phyloP scores from a whole-genome alignment of 2,888 invertebrate species.

The Monochamus alternatus region DNA sequence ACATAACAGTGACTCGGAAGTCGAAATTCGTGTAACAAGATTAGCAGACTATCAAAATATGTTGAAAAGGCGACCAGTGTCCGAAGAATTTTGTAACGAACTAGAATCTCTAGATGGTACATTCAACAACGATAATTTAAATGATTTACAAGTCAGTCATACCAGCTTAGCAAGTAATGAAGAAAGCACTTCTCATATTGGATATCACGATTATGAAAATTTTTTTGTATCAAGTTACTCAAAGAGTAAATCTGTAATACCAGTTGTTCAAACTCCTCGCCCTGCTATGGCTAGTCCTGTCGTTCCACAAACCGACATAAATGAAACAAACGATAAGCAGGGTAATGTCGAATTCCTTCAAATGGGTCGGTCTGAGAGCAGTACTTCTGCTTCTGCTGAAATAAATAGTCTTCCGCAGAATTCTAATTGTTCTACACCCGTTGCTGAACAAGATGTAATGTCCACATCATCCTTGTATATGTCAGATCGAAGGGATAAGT shows the following conservation, averaged over 20 bases:
- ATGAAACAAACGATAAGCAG: constrained; percentile 48
- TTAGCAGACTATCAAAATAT: constrained; percentile 59
- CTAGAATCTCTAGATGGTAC: constrained; percentile 74
- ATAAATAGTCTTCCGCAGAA: constrained; percentile 62
- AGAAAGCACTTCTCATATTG: constrained; percentile 37
- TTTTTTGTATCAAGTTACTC: constrained; percentile 56
- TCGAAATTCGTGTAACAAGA: constrained; percentile 62
- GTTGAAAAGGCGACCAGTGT: constrained; percentile 81
- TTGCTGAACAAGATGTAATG: constrained; percentile 58
- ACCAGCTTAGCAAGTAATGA: constrained; percentile 57
- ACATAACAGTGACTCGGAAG: constrained; percentile 71
- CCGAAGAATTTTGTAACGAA: constrained; percentile 83
- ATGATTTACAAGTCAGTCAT: constrained; percentile 76
- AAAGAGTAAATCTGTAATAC: constrained; percentile 22
- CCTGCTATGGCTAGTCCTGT: constrained; percentile 44
- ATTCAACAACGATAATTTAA: constrained; percentile 72
- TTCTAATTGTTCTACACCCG: constrained; percentile 64
- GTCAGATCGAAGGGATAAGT: constrained; percentile 39
- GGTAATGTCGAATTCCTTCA: constrained; percentile 61
- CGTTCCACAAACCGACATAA: constrained; percentile 46
- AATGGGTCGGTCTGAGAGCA: constrained; percentile 62
- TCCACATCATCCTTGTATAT: constrained; percentile 54
- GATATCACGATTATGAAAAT: constrained; percentile 66
- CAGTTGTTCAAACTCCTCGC: constrained; percentile 21
- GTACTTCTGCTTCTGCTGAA: constrained; percentile 64